A percentile compares a stretch with the other conserved stretches of the same genome.
Evolutionary conservation across 2,888 invertebrate species (phyloP).

Genomic region (Emesis furor): DNA sequence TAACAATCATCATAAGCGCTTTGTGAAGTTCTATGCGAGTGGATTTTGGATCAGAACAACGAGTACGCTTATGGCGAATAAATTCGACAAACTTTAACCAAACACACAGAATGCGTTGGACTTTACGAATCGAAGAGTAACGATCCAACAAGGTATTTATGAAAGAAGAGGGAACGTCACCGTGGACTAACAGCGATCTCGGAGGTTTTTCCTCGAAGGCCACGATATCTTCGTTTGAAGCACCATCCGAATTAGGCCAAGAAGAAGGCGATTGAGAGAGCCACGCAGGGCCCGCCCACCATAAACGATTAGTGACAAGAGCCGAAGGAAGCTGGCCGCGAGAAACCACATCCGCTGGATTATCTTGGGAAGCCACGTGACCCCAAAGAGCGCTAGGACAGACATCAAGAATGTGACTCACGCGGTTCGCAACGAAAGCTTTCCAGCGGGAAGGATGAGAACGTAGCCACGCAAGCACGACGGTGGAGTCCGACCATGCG

Average conservation of each 20-base stretch:
- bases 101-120: background rate
- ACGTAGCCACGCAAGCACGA: conserved; percentile 48
- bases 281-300: conserved; percentile 49
- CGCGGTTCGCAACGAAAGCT: conserved; percentile 62
- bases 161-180: too few species aligned
- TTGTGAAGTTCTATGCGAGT: too few species aligned
- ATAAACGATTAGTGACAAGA: conserved; percentile 33
- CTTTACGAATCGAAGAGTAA: conserved; percentile 12
- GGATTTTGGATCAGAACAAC: too few species aligned
- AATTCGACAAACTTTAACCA: conserved; percentile 5
- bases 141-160: background rate
- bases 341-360: conserved; percentile 22
- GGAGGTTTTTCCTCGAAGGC: too few species aligned
- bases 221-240: too few species aligned
- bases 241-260: too few species aligned
- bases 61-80: background rate
- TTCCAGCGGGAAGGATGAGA: conserved; percentile 56
- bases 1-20: too few species aligned
- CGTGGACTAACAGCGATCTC: too few species aligned
- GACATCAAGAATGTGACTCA: conserved; percentile 52
- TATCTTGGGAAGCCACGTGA: too few species aligned
- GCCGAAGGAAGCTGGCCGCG: conserved; percentile 30
- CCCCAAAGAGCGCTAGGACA: conserved; percentile 19
- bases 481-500: conserved; percentile 49
- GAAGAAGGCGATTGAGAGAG: conserved; percentile 7